Evolutionary conservation across 2,888 invertebrate genomes (phyloP).

Genomic region (Cecidostiba fungosa): DNA sequence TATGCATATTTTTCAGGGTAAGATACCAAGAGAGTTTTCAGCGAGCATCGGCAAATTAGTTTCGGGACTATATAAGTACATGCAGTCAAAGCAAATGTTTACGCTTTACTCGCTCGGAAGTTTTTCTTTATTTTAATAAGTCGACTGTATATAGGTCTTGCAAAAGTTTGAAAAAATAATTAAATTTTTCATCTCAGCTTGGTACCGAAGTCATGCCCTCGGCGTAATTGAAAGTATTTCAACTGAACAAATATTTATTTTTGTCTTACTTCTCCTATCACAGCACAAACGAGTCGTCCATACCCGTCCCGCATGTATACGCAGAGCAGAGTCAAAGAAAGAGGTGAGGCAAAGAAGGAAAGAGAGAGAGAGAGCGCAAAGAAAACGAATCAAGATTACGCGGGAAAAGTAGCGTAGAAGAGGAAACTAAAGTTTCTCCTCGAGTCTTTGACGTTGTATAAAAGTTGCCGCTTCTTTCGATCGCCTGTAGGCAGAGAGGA

Average conservation of each 20-base stretch:
- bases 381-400: slow-evolving; percentile 47
- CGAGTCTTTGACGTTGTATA: slow-evolving; percentile 46
- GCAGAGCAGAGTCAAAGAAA: neutral
- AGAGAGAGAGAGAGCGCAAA: neutral
- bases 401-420: neutral
- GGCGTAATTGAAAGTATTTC: slow-evolving; percentile 31
- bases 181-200: slow-evolving; percentile 41
- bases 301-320: neutral
- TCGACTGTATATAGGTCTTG: neutral
- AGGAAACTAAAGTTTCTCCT: slow-evolving; percentile 33
- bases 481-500: neutral
- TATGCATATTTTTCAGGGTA: too few relatives aligned
- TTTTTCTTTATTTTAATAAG: slow-evolving; percentile 18
- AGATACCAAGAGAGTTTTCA: too few relatives aligned
- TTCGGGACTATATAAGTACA: neutral
- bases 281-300: neutral
- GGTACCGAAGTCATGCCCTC: neutral
- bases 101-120: neutral
- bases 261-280: neutral
- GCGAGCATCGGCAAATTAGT: neutral
- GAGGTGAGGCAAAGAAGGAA: neutral
- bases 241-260: slow-evolving; percentile 46
- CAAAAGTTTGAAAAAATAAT: slow-evolving; percentile 36
- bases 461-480: slow-evolving; percentile 43
- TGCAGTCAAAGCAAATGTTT: slow-evolving; percentile 22